A percentile compares a stretch with the other conserved stretches of the same genome.
These are phyloP conservation scores for Galaxias olidus DNA, from an alignment of 2,797 vertebrate species.

Conservation along the genomic window DNA sequence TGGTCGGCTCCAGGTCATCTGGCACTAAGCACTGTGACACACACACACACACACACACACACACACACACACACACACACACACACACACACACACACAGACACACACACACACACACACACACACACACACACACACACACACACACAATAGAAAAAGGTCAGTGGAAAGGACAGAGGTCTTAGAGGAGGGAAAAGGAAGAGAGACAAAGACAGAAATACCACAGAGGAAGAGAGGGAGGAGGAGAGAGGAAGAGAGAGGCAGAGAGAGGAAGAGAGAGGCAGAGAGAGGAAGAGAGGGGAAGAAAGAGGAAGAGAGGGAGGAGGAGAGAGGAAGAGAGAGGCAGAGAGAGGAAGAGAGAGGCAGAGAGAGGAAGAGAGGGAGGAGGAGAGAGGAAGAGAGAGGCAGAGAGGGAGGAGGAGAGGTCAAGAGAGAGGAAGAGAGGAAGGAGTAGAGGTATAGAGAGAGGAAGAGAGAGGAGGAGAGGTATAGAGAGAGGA, in stretches of 20 bases:
- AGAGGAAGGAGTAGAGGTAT: not conserved
- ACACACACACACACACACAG: slow-evolving; percentile 5
- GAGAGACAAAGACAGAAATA: too few relatives aligned
- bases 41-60: slow-evolving; percentile 52
- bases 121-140: not conserved
- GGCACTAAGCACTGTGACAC: slow-evolving; percentile 54
- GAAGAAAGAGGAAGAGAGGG: not conserved
- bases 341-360: not conserved
- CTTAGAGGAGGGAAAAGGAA: not conserved
- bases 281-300: not conserved
- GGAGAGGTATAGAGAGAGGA: too few relatives aligned
- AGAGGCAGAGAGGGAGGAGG: slow-evolving; percentile 16
- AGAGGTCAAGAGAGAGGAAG: slow-evolving; percentile 16
- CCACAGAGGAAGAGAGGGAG: not conserved
- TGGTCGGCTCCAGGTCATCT: slow-evolving; percentile 60
- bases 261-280: not conserved
- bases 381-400: not conserved
- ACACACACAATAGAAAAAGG: not conserved
- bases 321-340: slow-evolving; percentile 10
- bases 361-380: slow-evolving; percentile 11
- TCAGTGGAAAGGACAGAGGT: not conserved
- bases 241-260: not conserved
- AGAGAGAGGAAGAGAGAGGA: not conserved
- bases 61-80: slow-evolving; percentile 61
- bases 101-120: not conserved